Percentiles rank a stretch among this genome's conserved stretches.
Conservation (phyloP, 2,888 invertebrate species). For the Erebia palarica region DNA sequence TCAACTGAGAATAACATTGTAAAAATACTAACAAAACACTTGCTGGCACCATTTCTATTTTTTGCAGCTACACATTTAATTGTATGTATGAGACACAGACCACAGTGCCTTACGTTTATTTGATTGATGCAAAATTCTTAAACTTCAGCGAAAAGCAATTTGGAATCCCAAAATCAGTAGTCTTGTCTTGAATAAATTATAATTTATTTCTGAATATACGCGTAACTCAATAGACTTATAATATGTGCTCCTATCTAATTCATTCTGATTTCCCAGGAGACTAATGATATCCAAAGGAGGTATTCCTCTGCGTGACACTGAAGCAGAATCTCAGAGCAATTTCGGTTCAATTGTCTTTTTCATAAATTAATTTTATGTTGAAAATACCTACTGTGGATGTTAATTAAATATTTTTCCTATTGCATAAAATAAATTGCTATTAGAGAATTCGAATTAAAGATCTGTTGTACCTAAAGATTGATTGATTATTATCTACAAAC, state of each 20-base stretch:
- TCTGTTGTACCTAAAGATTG: too few relatives aligned
- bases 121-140: background rate
- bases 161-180: background rate
- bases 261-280: constrained; percentile 73
- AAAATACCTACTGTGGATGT: too few relatives aligned
- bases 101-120: background rate
- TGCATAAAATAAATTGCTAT: too few relatives aligned
- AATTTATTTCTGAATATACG: constrained; percentile 32
- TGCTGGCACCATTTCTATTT: background rate
- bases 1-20: background rate
- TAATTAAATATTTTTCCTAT: background rate
- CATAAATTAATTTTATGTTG: constrained; percentile 1
- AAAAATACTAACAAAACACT: constrained; percentile 1
- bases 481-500: too few relatives aligned
- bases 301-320: constrained; percentile 56
- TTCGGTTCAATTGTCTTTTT: background rate
- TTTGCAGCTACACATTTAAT: background rate
- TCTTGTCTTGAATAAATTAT: constrained; percentile 31
- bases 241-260: constrained; percentile 54
- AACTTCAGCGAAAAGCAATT: background rate
- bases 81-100: background rate
- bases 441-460: too few relatives aligned
- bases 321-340: constrained; percentile 21
- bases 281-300: constrained; percentile 68
- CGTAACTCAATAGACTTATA: constrained; percentile 29